A percentile compares a stretch with the other conserved stretches of the same genome.
These are phyloP conservation scores for Labrus mixtus DNA, from an alignment of 2,113 vertebrate genomes.

Conservation along the genomic window DNA sequence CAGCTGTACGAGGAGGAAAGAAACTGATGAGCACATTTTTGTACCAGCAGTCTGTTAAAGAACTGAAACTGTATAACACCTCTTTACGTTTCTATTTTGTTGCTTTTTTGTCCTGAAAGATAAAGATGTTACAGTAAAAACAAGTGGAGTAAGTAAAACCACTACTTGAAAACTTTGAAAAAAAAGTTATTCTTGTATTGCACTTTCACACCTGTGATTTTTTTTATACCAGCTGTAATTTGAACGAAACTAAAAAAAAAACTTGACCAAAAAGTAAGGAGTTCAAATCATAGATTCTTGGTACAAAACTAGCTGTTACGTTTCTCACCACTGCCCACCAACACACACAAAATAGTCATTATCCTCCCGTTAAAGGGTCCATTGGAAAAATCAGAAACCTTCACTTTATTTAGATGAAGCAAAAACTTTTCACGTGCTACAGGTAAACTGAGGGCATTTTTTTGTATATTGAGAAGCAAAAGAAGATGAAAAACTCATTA, in stretches of 20 bases:
- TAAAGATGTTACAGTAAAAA: background rate
- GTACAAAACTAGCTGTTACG: background rate
- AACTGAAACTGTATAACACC: too few relatives aligned
- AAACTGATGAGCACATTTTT: background rate
- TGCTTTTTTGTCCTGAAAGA: background rate
- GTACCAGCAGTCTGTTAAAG: background rate
- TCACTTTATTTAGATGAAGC: background rate
- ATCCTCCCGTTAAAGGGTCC: background rate
- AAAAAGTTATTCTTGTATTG: too few relatives aligned
- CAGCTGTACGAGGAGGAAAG: constrained; percentile 85
- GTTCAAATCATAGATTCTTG: background rate
- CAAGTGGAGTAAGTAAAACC: too few relatives aligned
- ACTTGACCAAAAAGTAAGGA: background rate
- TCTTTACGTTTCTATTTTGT: too few relatives aligned
- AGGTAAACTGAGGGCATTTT: background rate
- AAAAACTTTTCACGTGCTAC: background rate
- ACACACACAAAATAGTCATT: background rate
- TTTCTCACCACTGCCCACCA: background rate
- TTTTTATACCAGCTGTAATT: background rate
- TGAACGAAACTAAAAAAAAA: background rate
- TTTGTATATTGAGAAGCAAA: background rate
- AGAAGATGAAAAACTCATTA: background rate
- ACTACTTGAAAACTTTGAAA: too few relatives aligned
- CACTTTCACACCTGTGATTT: background rate
- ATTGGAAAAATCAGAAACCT: background rate